These are phyloP conservation scores for Acanthiza pusilla DNA, from an alignment of 2,797 vertebrate species.

Conservation along the genomic window DNA sequence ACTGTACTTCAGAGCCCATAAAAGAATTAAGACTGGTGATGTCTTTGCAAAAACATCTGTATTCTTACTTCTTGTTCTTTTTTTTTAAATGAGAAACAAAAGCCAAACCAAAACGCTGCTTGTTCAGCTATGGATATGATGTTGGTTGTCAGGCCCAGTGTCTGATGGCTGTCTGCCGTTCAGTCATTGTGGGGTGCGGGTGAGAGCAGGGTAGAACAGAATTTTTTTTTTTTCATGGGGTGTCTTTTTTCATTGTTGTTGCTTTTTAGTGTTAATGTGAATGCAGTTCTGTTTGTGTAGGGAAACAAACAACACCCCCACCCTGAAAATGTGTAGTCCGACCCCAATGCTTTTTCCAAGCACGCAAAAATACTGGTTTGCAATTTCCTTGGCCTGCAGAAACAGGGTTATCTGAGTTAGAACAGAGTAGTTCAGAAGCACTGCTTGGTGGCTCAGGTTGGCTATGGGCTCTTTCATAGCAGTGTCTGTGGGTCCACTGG, in stretches of 20 bases:
- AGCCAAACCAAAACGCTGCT: neutral
- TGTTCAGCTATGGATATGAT: neutral
- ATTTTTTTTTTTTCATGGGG: neutral
- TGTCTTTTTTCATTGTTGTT: neutral
- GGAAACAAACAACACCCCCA: neutral
- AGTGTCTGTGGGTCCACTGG: neutral
- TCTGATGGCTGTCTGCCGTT: neutral
- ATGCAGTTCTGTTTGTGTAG: neutral
- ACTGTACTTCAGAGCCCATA: neutral
- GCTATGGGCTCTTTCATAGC: neutral
- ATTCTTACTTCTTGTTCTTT: neutral
- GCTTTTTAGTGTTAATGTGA: neutral
- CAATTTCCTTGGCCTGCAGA: neutral
- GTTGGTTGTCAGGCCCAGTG: neutral
- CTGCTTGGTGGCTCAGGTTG: neutral
- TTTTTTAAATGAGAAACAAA: neutral
- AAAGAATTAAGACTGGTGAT: neutral
- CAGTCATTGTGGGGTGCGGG: neutral
- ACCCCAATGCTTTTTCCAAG: neutral
- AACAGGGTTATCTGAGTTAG: neutral
- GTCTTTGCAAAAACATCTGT: neutral
- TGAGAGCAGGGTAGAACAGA: neutral
- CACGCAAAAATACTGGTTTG: neutral
- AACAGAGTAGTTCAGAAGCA: neutral
- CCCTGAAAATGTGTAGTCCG: neutral